These are phyloP conservation scores for Drosophila bipectinata DNA, from an alignment of 1,140 invertebrate species.

Conservation along the genomic window DNA sequence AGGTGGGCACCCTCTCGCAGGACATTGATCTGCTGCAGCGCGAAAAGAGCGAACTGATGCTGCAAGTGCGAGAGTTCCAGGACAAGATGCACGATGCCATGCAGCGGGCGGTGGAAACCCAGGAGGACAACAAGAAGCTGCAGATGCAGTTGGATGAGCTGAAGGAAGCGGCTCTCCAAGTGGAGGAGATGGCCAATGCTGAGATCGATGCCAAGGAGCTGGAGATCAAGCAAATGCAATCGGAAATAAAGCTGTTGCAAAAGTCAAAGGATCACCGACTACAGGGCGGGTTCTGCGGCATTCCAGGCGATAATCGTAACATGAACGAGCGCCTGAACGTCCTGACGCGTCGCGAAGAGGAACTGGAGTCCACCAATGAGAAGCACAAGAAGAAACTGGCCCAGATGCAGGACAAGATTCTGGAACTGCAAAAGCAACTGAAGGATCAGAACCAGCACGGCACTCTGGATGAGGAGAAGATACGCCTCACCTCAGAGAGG, in stretches of 20 bases:
- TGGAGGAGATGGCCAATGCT: conserved; percentile 85
- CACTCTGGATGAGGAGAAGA: conserved; percentile 72
- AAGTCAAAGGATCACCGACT: conserved; percentile 18
- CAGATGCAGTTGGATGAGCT: conserved; percentile 87
- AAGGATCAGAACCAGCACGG: conserved; percentile 31
- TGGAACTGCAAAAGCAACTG: conserved; percentile 52
- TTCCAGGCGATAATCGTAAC: conserved; percentile 54
- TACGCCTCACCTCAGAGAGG: conserved; percentile 65
- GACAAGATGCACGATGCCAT: conserved; percentile 88
- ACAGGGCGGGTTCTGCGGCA: conserved; percentile 4
- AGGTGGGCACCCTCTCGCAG: conserved; percentile 80
- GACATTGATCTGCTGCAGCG: conserved; percentile 85
- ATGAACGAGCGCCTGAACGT: conserved; percentile 65
- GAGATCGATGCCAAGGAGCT: conserved; percentile 75
- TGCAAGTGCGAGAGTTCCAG: conserved; percentile 86
- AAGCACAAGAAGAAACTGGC: conserved; percentile 71
- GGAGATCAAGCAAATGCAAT: conserved; percentile 51
- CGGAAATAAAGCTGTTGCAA: conserved; percentile 39
- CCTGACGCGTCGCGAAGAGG: conserved; percentile 64
- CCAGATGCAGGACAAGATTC: conserved; percentile 57
- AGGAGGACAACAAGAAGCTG: conserved; percentile 86
- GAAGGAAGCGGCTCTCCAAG: conserved; percentile 86
- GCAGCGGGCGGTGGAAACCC: conserved; percentile 86
- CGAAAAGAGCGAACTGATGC: conserved; percentile 85
- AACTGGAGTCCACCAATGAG: conserved; percentile 54